Evolutionary conservation across 2,888 invertebrate species (phyloP).

Genomic region (Sarcophaga caerulescens): DNA sequence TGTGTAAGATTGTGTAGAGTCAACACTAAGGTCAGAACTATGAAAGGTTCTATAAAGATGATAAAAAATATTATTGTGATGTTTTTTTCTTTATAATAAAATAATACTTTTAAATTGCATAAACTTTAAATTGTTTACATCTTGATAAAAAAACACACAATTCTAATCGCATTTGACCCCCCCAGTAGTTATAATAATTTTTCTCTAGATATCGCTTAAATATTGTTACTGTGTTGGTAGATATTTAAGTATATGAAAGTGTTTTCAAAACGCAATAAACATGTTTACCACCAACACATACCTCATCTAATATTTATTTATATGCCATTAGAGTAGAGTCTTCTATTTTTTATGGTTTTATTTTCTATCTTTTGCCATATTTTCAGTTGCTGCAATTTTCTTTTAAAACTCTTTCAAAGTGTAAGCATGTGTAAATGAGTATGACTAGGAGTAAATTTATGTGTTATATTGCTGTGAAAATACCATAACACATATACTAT

Average conservation of each 20-base stretch:
- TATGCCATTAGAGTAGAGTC: conserved; percentile 4
- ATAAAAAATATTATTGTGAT: too few relatives aligned
- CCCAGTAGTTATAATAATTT: neutral
- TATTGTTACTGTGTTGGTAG: neutral
- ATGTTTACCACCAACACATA: conserved; percentile 5
- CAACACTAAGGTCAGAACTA: too few relatives aligned
- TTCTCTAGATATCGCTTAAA: neutral
- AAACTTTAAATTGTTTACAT: neutral
- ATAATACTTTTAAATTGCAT: neutral
- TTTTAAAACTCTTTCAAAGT: neutral
- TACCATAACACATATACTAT: conserved; percentile 33
- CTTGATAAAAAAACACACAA: neutral
- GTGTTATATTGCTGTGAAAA: conserved; percentile 28
- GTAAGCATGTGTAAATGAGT: neutral
- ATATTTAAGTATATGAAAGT: neutral
- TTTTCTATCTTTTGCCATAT: conserved; percentile 5
- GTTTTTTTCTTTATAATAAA: neutral
- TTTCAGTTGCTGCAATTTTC: conserved; percentile 12
- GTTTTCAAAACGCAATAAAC: neutral
- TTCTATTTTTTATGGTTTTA: neutral
- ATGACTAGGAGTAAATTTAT: neutral
- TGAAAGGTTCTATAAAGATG: too few relatives aligned
- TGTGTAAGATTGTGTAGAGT: too few relatives aligned
- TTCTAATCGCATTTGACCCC: conserved; percentile 15
- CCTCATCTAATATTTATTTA: conserved; percentile 10